A percentile compares a stretch with the other conserved stretches of the same genome.
Evolutionary conservation across 2,797 vertebrate species (phyloP).

Genomic region (Linurgus olivaceus): DNA sequence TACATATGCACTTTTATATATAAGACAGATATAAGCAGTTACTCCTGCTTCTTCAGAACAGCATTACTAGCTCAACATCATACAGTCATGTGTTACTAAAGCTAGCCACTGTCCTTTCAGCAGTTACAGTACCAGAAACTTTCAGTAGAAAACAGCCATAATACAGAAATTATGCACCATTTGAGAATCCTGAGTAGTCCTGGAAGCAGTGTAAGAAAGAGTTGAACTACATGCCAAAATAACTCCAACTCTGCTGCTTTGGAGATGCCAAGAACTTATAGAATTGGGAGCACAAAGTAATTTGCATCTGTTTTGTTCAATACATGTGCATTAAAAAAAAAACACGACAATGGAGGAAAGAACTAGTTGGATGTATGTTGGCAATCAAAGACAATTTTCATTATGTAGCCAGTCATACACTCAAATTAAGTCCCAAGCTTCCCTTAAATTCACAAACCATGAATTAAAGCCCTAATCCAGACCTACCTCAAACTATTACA

Average conservation of each 20-base stretch:
- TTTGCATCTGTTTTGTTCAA: neutral
- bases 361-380: neutral
- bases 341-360: neutral
- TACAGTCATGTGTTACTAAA: neutral
- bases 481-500: neutral
- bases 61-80: neutral
- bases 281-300: neutral
- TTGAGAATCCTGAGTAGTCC: neutral
- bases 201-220: neutral
- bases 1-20: accelerated
- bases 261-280: neutral
- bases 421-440: neutral
- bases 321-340: neutral
- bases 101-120: neutral
- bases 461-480: neutral
- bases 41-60: neutral
- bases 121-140: neutral
- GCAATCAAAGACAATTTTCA: neutral
- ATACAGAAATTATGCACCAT: neutral
- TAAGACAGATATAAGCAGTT: neutral
- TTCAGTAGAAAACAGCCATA: neutral
- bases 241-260: neutral
- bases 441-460: neutral
- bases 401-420: neutral
- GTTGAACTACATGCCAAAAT: neutral